These are phyloP conservation scores for Brachypteracias leptosomus DNA, from an alignment of 2,113 vertebrate genomes.

Conservation along the genomic window DNA sequence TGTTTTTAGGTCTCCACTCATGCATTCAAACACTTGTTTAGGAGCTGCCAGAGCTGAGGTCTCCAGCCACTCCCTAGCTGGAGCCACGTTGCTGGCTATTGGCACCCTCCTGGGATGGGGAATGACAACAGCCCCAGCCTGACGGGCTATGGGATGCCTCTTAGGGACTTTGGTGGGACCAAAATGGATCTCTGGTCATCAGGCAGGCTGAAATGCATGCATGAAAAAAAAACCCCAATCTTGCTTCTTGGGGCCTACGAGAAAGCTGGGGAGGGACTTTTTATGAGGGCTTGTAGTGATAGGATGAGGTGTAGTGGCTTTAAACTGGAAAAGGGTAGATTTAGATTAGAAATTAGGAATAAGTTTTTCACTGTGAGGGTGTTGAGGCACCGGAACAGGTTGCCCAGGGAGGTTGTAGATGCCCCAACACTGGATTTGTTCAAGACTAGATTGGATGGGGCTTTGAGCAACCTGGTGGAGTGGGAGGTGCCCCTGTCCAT, in stretches of 20 bases:
- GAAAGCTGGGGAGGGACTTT: too few species aligned
- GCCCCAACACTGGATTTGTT: too few species aligned
- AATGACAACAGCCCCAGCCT: background rate
- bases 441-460: too few species aligned
- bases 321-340: too few species aligned
- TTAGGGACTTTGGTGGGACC: background rate
- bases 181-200: background rate
- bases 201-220: background rate
- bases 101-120: background rate
- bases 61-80: background rate
- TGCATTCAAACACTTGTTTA: background rate
- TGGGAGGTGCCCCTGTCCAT: too few species aligned
- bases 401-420: too few species aligned
- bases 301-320: too few species aligned
- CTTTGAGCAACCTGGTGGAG: too few species aligned
- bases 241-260: background rate
- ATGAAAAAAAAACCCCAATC: background rate
- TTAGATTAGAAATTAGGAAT: too few species aligned
- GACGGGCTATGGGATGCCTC: rapidly evolving
- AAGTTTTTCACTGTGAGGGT: too few species aligned
- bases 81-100: background rate
- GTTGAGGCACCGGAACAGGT: too few species aligned
- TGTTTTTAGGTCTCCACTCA: background rate
- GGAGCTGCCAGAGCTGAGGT: background rate
- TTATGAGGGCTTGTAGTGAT: too few species aligned